Percentiles rank a stretch among this genome's conserved stretches.
Evolutionary conservation across 2,797 vertebrate species (phyloP).

Genomic region (Poecilia gillii): DNA sequence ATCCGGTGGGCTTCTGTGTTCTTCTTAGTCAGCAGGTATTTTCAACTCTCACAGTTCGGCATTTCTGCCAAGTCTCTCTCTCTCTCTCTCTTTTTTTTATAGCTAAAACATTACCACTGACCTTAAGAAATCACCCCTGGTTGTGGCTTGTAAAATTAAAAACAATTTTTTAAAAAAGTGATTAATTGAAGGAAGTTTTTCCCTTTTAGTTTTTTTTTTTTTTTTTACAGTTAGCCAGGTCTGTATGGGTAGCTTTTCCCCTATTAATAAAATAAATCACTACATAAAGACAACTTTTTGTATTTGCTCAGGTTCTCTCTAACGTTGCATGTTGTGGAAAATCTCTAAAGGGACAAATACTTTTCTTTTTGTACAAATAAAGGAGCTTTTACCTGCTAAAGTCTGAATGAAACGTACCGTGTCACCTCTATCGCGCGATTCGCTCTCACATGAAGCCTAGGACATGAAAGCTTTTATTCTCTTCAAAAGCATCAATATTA

Average conservation of each 20-base stretch:
- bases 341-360: neutral
- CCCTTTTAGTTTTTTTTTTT: neutral
- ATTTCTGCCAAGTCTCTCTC: neutral
- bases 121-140: neutral
- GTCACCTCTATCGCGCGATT: neutral
- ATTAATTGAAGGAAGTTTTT: neutral
- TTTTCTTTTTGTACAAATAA: neutral
- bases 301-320: neutral
- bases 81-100: neutral
- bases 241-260: neutral
- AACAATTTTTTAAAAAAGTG: too few species aligned
- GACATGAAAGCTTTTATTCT: constrained; percentile 5
- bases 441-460: neutral
- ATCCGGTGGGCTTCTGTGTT: neutral
- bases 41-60: neutral
- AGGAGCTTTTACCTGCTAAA: neutral
- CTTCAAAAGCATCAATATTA: constrained; percentile 13
- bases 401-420: neutral
- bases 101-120: neutral
- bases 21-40: neutral
- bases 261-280: neutral
- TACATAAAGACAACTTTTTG: neutral
- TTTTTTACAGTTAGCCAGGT: neutral
- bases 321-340: neutral
- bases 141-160: neutral